Percentiles rank a stretch among this genome's conserved stretches.
phyloP scores from a whole-genome alignment of 2,888 invertebrate species.

The Shargacucullia verbasci region DNA sequence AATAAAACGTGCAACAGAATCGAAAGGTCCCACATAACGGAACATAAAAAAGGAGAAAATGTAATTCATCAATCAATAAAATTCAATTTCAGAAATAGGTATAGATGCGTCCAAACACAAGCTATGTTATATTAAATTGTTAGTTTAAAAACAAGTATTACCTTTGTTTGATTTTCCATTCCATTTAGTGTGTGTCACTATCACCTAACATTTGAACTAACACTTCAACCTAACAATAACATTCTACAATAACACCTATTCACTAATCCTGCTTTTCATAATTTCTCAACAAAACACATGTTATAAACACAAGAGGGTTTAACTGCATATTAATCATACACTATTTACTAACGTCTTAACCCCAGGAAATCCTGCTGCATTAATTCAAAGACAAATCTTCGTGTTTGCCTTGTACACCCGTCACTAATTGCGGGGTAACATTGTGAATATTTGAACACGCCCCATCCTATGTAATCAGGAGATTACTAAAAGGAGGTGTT shows the following conservation, averaged over 20 bases:
- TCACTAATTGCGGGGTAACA: conserved; percentile 66
- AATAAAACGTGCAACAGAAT: too few relatives aligned
- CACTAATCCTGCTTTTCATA: conserved; percentile 25
- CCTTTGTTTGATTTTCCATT: not conserved
- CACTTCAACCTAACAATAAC: conserved; percentile 14
- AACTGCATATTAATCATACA: conserved; percentile 48
- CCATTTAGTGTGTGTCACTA: not conserved
- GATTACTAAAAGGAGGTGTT: conserved; percentile 43
- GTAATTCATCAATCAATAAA: too few relatives aligned
- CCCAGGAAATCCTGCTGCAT: conserved; percentile 52
- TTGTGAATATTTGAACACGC: conserved; percentile 55
- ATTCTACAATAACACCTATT: conserved; percentile 28
- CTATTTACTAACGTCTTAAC: conserved; percentile 57
- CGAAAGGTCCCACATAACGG: too few relatives aligned
- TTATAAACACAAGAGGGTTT: conserved; percentile 25
- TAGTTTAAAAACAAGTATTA: too few relatives aligned
- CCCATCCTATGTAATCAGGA: conserved; percentile 53
- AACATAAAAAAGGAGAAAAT: too few relatives aligned
- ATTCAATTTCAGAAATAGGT: too few relatives aligned
- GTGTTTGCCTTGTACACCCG: conserved; percentile 61
- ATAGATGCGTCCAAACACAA: too few relatives aligned
- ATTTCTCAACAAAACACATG: conserved; percentile 35
- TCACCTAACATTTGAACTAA: not conserved
- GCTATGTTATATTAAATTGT: too few relatives aligned
- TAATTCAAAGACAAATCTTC: conserved; percentile 65